These are phyloP conservation scores for Drosophila subobscura DNA, from an alignment of 1,140 invertebrate genomes.

Conservation along the genomic window DNA sequence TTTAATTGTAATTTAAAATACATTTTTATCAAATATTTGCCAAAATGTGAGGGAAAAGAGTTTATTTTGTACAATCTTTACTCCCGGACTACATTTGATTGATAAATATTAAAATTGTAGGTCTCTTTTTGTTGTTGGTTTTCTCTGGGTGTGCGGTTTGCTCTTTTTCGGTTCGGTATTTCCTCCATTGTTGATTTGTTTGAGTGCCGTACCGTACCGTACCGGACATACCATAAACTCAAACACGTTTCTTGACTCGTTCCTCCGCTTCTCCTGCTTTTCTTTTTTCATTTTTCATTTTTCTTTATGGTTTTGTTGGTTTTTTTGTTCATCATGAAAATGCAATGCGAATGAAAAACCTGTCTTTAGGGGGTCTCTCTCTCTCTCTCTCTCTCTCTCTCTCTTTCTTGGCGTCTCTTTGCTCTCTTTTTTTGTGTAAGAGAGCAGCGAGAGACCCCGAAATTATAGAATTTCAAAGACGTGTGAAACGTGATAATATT, in stretches of 20 bases:
- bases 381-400: not conserved
- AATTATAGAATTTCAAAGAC: slow-evolving; percentile 45
- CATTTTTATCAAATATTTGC: too few relatives aligned
- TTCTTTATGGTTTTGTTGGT: slow-evolving; percentile 15
- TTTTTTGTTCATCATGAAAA: slow-evolving; percentile 34
- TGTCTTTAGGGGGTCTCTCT: slow-evolving; percentile 8
- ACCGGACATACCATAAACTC: slow-evolving; percentile 44
- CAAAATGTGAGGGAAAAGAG: too few relatives aligned
- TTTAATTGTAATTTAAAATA: too few relatives aligned
- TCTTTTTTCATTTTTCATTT: slow-evolving; percentile 6
- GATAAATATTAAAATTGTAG: too few relatives aligned
- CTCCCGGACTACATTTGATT: too few relatives aligned
- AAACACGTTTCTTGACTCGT: slow-evolving; percentile 46
- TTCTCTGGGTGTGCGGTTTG: not conserved
- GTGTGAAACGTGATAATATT: slow-evolving; percentile 48
- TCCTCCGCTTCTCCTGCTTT: slow-evolving; percentile 1
- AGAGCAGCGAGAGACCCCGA: slow-evolving; percentile 1
- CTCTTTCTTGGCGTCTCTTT: too few relatives aligned
- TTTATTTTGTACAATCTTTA: too few relatives aligned
- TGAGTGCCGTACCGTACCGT: slow-evolving; percentile 7
- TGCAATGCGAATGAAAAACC: slow-evolving; percentile 32
- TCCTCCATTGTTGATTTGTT: slow-evolving; percentile 35
- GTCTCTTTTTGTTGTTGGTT: too few relatives aligned
- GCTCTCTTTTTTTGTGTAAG: too few relatives aligned
- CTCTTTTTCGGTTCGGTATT: slow-evolving; percentile 20